These are phyloP conservation scores for Spilogale gracilis DNA, from an alignment of 2,113 vertebrate species.

Conservation along the genomic window DNA sequence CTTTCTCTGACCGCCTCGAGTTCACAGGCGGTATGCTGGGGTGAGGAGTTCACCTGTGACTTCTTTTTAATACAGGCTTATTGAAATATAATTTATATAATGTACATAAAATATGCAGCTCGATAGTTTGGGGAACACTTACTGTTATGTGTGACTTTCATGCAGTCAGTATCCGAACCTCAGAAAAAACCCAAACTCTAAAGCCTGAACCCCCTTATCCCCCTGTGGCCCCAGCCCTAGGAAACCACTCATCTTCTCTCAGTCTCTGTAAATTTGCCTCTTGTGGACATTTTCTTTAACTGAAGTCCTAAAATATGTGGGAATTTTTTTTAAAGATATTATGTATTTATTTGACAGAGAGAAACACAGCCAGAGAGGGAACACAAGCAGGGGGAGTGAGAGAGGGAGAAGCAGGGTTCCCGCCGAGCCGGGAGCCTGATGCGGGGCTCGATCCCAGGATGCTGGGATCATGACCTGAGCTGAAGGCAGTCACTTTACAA, in stretches of 20 bases:
- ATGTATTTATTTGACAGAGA: too few relatives aligned
- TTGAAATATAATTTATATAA: too few relatives aligned
- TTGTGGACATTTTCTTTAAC: not conserved
- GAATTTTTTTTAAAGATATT: too few relatives aligned
- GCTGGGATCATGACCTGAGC: too few relatives aligned
- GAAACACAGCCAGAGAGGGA: too few relatives aligned
- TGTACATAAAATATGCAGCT: not conserved
- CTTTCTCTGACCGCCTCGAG: fast-evolving
- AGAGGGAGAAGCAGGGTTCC: too few relatives aligned
- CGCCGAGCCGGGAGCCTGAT: too few relatives aligned
- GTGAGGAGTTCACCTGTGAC: fast-evolving
- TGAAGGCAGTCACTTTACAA: too few relatives aligned
- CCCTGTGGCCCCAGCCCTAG: not conserved
- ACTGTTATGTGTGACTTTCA: fast-evolving
- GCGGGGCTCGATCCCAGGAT: too few relatives aligned
- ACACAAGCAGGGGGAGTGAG: too few relatives aligned
- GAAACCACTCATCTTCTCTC: too few relatives aligned
- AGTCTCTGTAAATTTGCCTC: not conserved
- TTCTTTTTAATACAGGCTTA: not conserved
- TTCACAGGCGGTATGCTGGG: fast-evolving
- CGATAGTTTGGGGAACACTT: fast-evolving
- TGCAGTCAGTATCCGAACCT: fast-evolving
- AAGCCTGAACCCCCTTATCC: fast-evolving
- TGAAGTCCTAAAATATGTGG: fast-evolving
- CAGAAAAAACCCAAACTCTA: not conserved